These are phyloP conservation scores for Quiscalus mexicanus DNA, from an alignment of 2,113 vertebrate species.

Conservation along the genomic window DNA sequence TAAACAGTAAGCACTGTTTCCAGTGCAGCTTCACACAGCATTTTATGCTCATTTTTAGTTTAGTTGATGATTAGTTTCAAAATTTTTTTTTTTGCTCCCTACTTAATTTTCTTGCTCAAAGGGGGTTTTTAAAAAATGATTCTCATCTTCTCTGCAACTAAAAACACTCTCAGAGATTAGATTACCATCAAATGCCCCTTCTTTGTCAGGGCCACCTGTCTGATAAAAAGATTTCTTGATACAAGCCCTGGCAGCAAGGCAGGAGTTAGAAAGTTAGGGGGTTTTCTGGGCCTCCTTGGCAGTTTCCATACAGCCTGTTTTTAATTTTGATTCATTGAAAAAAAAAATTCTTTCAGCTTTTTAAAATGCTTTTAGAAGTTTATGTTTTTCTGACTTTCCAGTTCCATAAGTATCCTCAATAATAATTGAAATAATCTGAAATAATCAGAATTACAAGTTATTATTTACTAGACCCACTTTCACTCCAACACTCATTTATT, in stretches of 20 bases:
- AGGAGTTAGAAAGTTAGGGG: neutral
- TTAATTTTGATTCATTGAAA: neutral
- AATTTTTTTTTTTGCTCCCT: neutral
- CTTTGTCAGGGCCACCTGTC: conserved; percentile 60
- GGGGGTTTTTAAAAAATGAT: neutral
- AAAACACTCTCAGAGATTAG: conserved; percentile 59
- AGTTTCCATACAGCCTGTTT: neutral
- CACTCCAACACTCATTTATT: neutral
- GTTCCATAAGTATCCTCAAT: neutral
- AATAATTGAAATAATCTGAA: neutral
- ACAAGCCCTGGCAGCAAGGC: neutral
- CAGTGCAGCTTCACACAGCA: neutral
- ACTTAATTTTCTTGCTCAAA: conserved; percentile 3
- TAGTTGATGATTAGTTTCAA: neutral
- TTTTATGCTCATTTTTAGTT: neutral
- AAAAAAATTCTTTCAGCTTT: neutral
- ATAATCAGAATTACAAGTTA: neutral
- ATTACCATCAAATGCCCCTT: conserved; percentile 58
- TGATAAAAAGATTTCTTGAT: conserved; percentile 19
- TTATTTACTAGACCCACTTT: neutral
- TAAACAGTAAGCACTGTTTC: neutral
- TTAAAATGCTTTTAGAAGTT: neutral
- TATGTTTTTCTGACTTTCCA: neutral
- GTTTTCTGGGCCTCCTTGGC: neutral
- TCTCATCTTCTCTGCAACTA: conserved; percentile 39